A percentile compares a stretch with the other conserved stretches of the same genome.
phyloP scores from a whole-genome alignment of 2,797 vertebrate genomes.

The Xerus rutilus region DNA sequence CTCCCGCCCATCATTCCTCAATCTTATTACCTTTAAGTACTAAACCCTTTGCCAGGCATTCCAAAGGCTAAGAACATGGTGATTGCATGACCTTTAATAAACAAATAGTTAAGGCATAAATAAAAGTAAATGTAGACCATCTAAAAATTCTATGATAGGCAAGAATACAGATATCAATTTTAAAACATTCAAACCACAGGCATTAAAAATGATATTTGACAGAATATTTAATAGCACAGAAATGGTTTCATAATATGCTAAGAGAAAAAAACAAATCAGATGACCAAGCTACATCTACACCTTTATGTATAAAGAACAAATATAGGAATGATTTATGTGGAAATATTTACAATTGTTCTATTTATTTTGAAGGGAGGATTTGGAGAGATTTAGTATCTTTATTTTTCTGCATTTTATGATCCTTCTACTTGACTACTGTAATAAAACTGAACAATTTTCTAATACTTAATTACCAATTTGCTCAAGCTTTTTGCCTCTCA shows the following conservation, averaged over 20 bases:
- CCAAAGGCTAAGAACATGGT: background rate
- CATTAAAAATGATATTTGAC: conserved; percentile 45
- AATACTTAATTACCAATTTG: conserved; percentile 3
- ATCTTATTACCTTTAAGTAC: background rate
- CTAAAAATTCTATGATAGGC: background rate
- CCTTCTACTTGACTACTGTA: conserved; percentile 54
- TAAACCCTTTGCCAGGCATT: background rate
- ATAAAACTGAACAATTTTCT: conserved; percentile 44
- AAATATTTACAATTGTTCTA: conserved; percentile 28
- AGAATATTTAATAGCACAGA: background rate
- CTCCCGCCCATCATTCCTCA: background rate
- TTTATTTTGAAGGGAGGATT: background rate
- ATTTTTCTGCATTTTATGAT: conserved; percentile 40
- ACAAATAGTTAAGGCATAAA: conserved; percentile 11
- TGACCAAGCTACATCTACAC: background rate
- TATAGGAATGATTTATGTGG: background rate
- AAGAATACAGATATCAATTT: background rate
- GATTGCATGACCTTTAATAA: background rate
- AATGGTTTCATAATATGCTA: conserved; percentile 5
- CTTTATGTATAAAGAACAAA: background rate
- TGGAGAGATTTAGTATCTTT: conserved; percentile 24
- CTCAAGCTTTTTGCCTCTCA: background rate
- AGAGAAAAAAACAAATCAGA: conserved; percentile 7
- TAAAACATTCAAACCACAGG: background rate
- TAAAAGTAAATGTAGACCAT: background rate